Evolutionary conservation across 1,140 invertebrate genomes (phyloP).

Genomic region (Diuraphis noxia): DNA sequence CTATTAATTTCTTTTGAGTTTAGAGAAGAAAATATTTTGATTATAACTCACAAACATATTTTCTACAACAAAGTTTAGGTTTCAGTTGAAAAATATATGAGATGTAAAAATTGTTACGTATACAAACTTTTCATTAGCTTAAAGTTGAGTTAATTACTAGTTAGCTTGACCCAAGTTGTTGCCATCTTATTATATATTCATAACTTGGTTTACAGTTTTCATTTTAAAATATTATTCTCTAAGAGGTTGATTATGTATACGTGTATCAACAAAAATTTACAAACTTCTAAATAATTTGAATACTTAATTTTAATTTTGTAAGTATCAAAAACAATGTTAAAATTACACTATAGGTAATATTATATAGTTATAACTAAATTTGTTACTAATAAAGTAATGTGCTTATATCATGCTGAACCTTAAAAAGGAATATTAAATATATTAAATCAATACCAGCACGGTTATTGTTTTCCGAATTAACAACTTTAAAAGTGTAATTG

Average conservation of each 20-base stretch:
- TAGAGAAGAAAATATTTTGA: not conserved
- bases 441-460: not conserved
- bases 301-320: not conserved
- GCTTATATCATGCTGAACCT: not conserved
- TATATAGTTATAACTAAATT: not conserved
- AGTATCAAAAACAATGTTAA: not conserved
- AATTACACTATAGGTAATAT: not conserved
- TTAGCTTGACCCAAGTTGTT: constrained; percentile 37
- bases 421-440: not conserved
- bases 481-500: not conserved
- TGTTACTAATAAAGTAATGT: not conserved
- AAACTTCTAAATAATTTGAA: constrained; percentile 1
- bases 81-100: constrained; percentile 34
- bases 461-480: not conserved
- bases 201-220: constrained; percentile 10
- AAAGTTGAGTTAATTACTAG: constrained; percentile 10
- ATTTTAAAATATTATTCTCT: constrained; percentile 23
- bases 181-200: constrained; percentile 7
- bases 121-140: constrained; percentile 5
- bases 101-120: constrained; percentile 7
- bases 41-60: not conserved
- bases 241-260: constrained; percentile 3
- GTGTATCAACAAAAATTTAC: not conserved
- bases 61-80: not conserved
- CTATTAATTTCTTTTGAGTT: not conserved